phyloP scores from a whole-genome alignment of 2,888 invertebrate species.

The Nasonia oneida region DNA sequence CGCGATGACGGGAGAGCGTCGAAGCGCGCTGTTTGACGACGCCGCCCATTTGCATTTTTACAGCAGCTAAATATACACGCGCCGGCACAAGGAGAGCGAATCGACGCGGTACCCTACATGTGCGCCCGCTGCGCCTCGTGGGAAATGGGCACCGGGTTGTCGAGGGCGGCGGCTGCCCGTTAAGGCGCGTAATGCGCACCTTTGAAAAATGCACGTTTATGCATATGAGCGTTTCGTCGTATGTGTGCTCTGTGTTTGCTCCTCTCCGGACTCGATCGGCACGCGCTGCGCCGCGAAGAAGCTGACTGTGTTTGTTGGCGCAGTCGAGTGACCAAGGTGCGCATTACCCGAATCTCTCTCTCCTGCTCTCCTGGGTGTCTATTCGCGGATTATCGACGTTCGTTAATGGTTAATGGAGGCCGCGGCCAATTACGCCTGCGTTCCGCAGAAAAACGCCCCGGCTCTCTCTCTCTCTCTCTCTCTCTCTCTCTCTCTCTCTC shows the following conservation, averaged over 20 bases:
- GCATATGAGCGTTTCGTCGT: neutral
- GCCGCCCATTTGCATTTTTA: conserved; percentile 3
- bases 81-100: neutral
- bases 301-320: neutral
- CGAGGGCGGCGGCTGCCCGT: conserved; percentile 23
- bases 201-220: conserved; percentile 13
- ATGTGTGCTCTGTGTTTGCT: neutral
- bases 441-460: neutral
- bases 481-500: neutral
- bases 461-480: neutral
- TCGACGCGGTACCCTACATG: neutral
- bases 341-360: neutral
- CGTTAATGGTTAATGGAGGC: conserved; percentile 3
- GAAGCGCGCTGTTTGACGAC: neutral
- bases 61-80: neutral
- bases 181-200: conserved; percentile 30
- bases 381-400: conserved; percentile 50
- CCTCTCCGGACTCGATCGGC: neutral
- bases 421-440: conserved; percentile 13
- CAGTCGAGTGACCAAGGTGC: neutral
- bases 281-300: neutral
- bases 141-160: conserved; percentile 22
- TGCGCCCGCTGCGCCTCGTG: neutral
- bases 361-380: neutral
- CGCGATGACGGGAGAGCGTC: neutral